These are phyloP conservation scores for Bos indicus DNA, from an alignment of 2,113 vertebrate genomes.

Conservation along the genomic window DNA sequence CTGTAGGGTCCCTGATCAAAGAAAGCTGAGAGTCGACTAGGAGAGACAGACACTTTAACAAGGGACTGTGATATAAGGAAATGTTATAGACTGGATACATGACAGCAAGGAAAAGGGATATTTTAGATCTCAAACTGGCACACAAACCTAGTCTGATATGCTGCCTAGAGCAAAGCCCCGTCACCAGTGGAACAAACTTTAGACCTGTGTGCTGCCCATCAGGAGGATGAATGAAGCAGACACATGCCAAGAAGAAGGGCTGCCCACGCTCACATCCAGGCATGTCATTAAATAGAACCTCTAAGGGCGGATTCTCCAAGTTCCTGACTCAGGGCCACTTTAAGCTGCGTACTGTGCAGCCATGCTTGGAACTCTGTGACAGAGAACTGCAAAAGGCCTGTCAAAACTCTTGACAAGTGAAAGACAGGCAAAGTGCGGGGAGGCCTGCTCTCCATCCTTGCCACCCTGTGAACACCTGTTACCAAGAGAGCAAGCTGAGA, in stretches of 20 bases:
- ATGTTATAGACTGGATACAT: not conserved
- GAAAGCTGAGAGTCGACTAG: not conserved
- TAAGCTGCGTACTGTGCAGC: conserved; percentile 19
- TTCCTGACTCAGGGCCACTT: conserved; percentile 18
- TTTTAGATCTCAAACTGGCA: not conserved
- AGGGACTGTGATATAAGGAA: not conserved
- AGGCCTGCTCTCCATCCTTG: not conserved
- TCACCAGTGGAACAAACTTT: not conserved
- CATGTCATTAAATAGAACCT: not conserved
- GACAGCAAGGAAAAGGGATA: not conserved
- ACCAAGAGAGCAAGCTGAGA: conserved; percentile 28
- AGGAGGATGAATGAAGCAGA: not conserved
- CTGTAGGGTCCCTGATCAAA: not conserved
- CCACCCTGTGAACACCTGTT: conserved; percentile 43
- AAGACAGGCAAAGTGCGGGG: conserved; percentile 12
- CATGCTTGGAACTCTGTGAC: conserved; percentile 50
- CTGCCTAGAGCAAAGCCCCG: not conserved
- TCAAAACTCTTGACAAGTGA: conserved; percentile 60
- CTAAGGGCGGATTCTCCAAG: not conserved
- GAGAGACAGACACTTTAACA: not conserved
- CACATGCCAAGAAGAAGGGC: not conserved
- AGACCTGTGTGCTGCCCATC: not conserved
- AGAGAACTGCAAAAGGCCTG: conserved; percentile 53
- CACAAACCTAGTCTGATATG: not conserved
- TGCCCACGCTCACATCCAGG: not conserved